Base-by-base conservation (phyloP, 2,113 vertebrate genomes). In the Gambusia affinis region DNA sequence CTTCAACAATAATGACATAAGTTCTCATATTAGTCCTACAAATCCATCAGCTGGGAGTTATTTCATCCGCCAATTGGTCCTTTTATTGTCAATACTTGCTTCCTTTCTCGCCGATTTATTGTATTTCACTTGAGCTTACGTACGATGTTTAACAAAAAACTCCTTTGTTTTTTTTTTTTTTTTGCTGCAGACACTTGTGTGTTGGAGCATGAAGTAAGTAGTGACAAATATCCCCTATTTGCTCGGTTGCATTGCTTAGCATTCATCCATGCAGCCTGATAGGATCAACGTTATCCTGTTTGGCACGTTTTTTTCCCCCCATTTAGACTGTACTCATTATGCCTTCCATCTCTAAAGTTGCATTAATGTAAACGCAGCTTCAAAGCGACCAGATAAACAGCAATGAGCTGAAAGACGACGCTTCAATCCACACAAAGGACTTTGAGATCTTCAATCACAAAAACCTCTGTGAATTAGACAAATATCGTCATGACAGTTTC, bases 241-340 rank as follows among this genome's bases (percentile, higher is more conserved):
- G 85, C 87, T 88, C 78, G 29, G 72, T 60, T 69, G 77, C 79
- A 70, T 84, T 61, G 51, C 71, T 78, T 66, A 17, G 72, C 86
- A 73, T 88, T 65, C 87, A 85, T 87, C 79, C 81, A 44, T 88
- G 82, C 60, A 67, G 72, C 77, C 67, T 78, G 83, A 86, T 54
- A 70, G 67, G 78, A 84, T 88, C 83, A 77, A 84, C 78, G 79
- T 66, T 66, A 80, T 88, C 80, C 82, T 83, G 85, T 89, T 89
- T 85, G 80, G 73, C 82, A 77, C 75, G 88, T 85, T 83, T 51
- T 51, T 22, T 42, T 51, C 4, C 79, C 80, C 84, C 72, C 87
- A 81, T 77, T 79, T 75, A 87, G 72, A 89, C 84, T 62, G 64
- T 42, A 44, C 80, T 88, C 84, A 83, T 90, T 88, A 85, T 73